Conservation (phyloP, 2,888 invertebrate genomes). For the Pilophorus perplexus region DNA sequence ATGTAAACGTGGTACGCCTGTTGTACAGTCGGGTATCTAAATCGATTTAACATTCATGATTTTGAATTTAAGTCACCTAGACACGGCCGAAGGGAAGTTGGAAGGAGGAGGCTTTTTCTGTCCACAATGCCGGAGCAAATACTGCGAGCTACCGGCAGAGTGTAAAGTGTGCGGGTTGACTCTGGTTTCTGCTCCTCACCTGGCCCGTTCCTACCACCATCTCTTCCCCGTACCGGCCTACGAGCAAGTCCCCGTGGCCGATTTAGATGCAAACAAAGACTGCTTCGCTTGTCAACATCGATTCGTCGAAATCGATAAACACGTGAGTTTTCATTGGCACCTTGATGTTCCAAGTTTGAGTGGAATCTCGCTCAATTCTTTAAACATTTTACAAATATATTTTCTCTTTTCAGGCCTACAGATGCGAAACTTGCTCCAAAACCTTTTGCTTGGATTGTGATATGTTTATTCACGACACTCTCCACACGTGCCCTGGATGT, state of each 20-base stretch:
- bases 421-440: constrained; percentile 75
- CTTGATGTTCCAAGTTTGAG: too few relatives aligned
- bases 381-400: too few relatives aligned
- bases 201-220: constrained; percentile 96
- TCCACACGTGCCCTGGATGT: constrained; percentile 97
- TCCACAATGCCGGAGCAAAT: constrained; percentile 96
- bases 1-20: too few relatives aligned
- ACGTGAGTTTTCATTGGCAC: constrained; percentile 60
- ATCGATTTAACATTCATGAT: constrained; percentile 33
- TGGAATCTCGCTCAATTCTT: too few relatives aligned
- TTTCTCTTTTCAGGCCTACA: constrained; percentile 64
- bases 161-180: constrained; percentile 94
- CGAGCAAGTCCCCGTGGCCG: constrained; percentile 64
- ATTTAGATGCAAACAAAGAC: constrained; percentile 13
- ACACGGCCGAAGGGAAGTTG: constrained; percentile 61
- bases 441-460: constrained; percentile 94
- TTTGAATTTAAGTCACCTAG: constrained; percentile 75
- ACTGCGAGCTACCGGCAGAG: constrained; percentile 96
- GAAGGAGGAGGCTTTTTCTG: constrained; percentile 79
- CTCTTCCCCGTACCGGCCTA: constrained; percentile 89
- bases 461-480: constrained; percentile 84
- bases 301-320: constrained; percentile 69
- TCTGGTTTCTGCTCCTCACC: constrained; percentile 94
- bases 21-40: too few relatives aligned
- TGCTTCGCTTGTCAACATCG: constrained; percentile 75